Evolutionary conservation across 2,113 vertebrate genomes (phyloP).

Genomic region (Galbula dea): DNA sequence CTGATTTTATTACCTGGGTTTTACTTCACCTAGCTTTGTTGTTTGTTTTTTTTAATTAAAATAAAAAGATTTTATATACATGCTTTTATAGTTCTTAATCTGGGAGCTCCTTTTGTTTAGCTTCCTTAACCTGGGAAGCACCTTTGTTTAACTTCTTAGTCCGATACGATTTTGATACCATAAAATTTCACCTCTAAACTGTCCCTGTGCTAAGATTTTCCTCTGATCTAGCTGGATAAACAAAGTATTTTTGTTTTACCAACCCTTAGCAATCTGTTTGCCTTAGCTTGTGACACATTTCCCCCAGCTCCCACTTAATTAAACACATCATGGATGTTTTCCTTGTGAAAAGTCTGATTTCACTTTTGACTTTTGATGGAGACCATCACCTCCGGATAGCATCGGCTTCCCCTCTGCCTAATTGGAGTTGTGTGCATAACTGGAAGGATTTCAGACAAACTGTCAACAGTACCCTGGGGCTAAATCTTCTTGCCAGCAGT

Average conservation of each 20-base stretch:
- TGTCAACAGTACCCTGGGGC: constrained; percentile 48
- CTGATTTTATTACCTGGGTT: neutral
- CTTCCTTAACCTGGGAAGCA: neutral
- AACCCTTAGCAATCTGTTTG: constrained; percentile 26
- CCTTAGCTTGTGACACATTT: constrained; percentile 30
- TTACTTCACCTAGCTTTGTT: neutral
- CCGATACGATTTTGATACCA: neutral
- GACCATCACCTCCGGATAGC: constrained; percentile 26
- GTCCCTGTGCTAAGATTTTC: neutral
- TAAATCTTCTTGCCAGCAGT: constrained; percentile 16
- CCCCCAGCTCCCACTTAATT: constrained; percentile 43
- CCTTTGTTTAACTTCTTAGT: neutral
- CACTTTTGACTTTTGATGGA: constrained; percentile 29
- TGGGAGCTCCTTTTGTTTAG: neutral
- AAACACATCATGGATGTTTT: constrained; percentile 26
- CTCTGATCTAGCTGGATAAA: neutral
- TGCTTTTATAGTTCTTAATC: neutral
- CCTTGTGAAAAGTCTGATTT: constrained; percentile 14
- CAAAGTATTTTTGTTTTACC: neutral
- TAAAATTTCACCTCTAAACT: neutral
- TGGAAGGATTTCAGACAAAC: constrained; percentile 30
- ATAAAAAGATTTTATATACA: neutral
- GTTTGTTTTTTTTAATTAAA: neutral
- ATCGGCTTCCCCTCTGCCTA: constrained; percentile 13
- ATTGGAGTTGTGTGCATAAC: constrained; percentile 1